Base-by-base conservation (phyloP, 2,888 invertebrate species). In the Rhaphigaster nebulosa region DNA sequence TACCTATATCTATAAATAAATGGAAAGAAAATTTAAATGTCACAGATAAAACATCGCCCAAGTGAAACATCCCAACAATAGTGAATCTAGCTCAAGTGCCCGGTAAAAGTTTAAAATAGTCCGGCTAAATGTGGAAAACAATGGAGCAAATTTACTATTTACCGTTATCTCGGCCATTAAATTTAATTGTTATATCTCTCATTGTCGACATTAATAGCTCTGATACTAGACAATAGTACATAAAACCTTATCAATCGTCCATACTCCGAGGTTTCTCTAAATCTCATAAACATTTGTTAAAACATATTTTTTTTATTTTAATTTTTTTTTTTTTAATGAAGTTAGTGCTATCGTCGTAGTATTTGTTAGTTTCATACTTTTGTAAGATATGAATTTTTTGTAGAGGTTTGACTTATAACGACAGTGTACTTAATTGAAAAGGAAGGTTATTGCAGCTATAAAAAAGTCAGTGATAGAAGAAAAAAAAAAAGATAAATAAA, bases 381-480 rank as follows among this genome's bases (percentile, higher is more conserved):
- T 23, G 34, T 34, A 76, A 20, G 70, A 38, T 38, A 38, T 38
- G 38, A 76, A 76, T 76, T 76, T 76, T 23, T 34, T 84, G 84
- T 45, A 50, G 84, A n/a, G n/a, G n/a, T n/a, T 50, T 50, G 26
- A 84, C 41, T 50, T 84, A 50, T 50, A 84, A 84, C 41, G 84
- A 84, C 45, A n/a, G n/a, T 45, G 20, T 54, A 56, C 34, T 87
- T 87, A 52, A 87, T 87, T 87, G 56, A 87, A 87, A 87, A 54
- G 87, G 87, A 56, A 87, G 87, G 87, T 87, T 87, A 54, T 87
- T 34, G 87, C 54, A 4, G 87, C 87, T 56, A 87, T 87, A 87
- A 87, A 87, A 76, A 54, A 50, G 50, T 54, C 87, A 54, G 12
- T 13, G 87, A 87, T 87, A 87, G 87, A 34, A n/a, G 45, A 38